Conservation (phyloP, 2,797 vertebrate genomes). For the Syngnathus acus region DNA sequence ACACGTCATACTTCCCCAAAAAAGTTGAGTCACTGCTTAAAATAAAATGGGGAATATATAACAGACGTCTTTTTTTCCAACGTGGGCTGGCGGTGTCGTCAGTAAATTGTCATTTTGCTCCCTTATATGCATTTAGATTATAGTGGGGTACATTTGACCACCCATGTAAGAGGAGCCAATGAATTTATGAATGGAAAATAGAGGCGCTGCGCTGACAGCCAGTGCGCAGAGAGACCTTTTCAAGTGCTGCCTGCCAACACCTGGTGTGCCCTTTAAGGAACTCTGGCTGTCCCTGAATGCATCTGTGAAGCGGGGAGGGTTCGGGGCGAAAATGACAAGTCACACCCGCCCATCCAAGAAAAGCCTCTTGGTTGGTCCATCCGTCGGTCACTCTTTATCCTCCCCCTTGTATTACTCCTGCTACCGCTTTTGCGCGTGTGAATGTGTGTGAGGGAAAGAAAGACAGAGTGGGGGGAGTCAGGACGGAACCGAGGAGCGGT, state of each 20-base stretch:
- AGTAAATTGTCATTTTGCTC: neutral
- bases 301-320: neutral
- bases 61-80: slow-evolving; percentile 26
- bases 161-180: neutral
- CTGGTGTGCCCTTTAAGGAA: slow-evolving; percentile 18
- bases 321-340: slow-evolving; percentile 22
- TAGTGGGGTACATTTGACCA: neutral
- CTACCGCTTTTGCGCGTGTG: neutral
- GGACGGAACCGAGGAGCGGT: neutral
- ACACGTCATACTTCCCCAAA: slow-evolving; percentile 10
- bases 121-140: neutral
- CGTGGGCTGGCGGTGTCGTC: slow-evolving; percentile 29
- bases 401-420: slow-evolving; percentile 18
- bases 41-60: slow-evolving; percentile 3
- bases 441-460: slow-evolving; percentile 8
- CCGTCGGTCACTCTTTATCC: slow-evolving; percentile 51
- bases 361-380: slow-evolving; percentile 58
- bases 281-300: slow-evolving; percentile 21
- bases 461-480: slow-evolving; percentile 9
- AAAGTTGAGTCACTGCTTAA: slow-evolving; percentile 38
- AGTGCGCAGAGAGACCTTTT: neutral
- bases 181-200: slow-evolving; percentile 1
- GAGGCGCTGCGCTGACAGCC: neutral
- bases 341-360: slow-evolving; percentile 48
- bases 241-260: neutral